These are phyloP conservation scores for Hesperia comma DNA, from an alignment of 2,888 invertebrate genomes.

Conservation along the genomic window DNA sequence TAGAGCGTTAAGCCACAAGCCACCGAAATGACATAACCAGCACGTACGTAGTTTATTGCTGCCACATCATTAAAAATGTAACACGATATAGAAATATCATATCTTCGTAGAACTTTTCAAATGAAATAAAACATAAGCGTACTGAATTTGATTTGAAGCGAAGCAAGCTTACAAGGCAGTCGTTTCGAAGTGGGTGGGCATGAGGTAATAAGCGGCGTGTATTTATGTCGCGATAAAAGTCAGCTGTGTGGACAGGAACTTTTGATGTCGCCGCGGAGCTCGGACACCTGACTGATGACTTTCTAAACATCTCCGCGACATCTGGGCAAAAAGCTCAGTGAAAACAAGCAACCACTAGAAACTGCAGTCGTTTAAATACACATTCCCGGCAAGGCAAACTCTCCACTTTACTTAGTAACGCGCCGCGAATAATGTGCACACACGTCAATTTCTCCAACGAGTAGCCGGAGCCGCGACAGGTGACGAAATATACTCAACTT, in stretches of 20 bases:
- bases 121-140: slow-evolving; percentile 17
- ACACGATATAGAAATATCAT: background rate
- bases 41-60: background rate
- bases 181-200: slow-evolving; percentile 30
- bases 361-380: slow-evolving; percentile 72
- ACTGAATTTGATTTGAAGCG: slow-evolving; percentile 20
- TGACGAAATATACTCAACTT: slow-evolving; percentile 29
- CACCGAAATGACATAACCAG: no score
- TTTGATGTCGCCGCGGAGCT: slow-evolving; percentile 68
- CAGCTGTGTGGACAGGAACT: slow-evolving; percentile 50
- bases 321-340: slow-evolving; percentile 71
- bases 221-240: slow-evolving; percentile 60
- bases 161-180: slow-evolving; percentile 11
- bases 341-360: slow-evolving; percentile 70
- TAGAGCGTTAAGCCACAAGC: no score
- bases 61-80: background rate
- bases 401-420: slow-evolving; percentile 49
- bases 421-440: slow-evolving; percentile 48
- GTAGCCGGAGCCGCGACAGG: slow-evolving; percentile 14
- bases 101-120: slow-evolving; percentile 1
- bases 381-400: slow-evolving; percentile 56
- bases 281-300: slow-evolving; percentile 76
- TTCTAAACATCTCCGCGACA: slow-evolving; percentile 75
- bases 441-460: slow-evolving; percentile 32
- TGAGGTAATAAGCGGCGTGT: slow-evolving; percentile 40